phyloP scores from a whole-genome alignment of 2,888 invertebrate species.

The Ochropleura plecta region DNA sequence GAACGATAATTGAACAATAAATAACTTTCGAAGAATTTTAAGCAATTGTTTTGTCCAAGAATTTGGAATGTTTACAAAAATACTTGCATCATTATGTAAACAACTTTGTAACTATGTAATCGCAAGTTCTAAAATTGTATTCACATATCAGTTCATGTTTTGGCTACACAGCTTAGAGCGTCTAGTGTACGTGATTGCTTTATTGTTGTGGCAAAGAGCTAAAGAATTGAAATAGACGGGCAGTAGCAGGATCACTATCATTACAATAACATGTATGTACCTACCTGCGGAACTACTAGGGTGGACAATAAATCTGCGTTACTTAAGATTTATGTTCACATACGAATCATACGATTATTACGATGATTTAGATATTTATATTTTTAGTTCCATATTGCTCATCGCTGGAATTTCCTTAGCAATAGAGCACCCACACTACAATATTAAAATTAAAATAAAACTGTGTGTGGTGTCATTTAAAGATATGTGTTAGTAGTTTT shows the following conservation, averaged over 20 bases:
- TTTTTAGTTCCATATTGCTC: slow-evolving; percentile 53
- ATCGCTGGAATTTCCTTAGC: slow-evolving; percentile 37
- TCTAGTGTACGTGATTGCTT: slow-evolving; percentile 38
- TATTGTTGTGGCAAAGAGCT: slow-evolving; percentile 51
- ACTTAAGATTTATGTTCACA: slow-evolving; percentile 44
- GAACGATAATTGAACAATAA: neutral
- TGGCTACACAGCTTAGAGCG: slow-evolving; percentile 26
- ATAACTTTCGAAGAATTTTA: neutral
- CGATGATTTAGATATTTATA: slow-evolving; percentile 29
- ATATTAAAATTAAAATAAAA: slow-evolving; percentile 70
- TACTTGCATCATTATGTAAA: neutral
- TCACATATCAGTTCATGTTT: slow-evolving; percentile 27
- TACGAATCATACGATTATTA: slow-evolving; percentile 24
- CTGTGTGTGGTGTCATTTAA: slow-evolving; percentile 3
- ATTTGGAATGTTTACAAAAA: neutral
- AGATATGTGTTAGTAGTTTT: neutral
- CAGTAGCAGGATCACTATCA: slow-evolving; percentile 47
- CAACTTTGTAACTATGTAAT: neutral
- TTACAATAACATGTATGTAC: slow-evolving; percentile 39
- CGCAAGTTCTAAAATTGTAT: slow-evolving; percentile 22
- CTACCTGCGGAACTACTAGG: slow-evolving; percentile 22
- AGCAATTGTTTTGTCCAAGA: neutral
- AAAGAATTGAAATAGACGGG: slow-evolving; percentile 58
- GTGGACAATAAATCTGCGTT: slow-evolving; percentile 60
- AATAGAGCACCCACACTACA: slow-evolving; percentile 71